Percentiles rank a stretch among this genome's conserved stretches.
These are phyloP conservation scores for Ivindomyrus marchei DNA, from an alignment of 2,113 vertebrate species.

Conservation along the genomic window DNA sequence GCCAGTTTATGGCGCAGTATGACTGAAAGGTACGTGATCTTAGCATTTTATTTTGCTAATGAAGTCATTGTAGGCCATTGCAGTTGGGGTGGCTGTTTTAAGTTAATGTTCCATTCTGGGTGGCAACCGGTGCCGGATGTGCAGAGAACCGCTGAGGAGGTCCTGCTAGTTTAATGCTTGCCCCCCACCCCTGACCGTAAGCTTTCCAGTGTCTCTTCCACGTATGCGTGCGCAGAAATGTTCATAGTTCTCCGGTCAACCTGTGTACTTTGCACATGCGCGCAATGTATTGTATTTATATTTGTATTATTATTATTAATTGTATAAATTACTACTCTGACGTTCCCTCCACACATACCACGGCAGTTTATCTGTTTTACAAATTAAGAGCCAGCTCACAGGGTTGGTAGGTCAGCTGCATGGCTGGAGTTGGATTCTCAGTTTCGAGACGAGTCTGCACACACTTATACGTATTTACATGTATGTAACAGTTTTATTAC, in stretches of 20 bases:
- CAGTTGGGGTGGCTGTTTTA: neutral
- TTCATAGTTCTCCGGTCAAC: neutral
- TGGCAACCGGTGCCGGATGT: neutral
- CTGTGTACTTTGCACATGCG: too few species aligned
- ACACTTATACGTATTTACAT: too few species aligned
- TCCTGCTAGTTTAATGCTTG: neutral
- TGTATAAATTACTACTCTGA: neutral
- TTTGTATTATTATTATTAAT: neutral
- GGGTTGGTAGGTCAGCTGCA: too few species aligned
- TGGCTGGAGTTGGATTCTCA: too few species aligned
- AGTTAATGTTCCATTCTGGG: neutral
- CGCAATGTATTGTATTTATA: neutral
- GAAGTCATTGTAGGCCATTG: neutral
- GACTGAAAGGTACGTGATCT: constrained; percentile 68
- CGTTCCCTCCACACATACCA: too few species aligned
- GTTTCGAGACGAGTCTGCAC: too few species aligned
- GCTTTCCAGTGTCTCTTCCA: too few species aligned
- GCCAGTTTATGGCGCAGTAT: constrained; percentile 68
- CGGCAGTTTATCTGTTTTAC: too few species aligned
- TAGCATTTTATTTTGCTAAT: neutral
- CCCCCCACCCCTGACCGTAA: too few species aligned
- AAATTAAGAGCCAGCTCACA: too few species aligned
- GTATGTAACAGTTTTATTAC: too few species aligned
- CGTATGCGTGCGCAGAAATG: too few species aligned
- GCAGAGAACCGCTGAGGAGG: neutral